Evolutionary conservation across 2,113 vertebrate species (phyloP).

Genomic region (Callionymus lyra): DNA sequence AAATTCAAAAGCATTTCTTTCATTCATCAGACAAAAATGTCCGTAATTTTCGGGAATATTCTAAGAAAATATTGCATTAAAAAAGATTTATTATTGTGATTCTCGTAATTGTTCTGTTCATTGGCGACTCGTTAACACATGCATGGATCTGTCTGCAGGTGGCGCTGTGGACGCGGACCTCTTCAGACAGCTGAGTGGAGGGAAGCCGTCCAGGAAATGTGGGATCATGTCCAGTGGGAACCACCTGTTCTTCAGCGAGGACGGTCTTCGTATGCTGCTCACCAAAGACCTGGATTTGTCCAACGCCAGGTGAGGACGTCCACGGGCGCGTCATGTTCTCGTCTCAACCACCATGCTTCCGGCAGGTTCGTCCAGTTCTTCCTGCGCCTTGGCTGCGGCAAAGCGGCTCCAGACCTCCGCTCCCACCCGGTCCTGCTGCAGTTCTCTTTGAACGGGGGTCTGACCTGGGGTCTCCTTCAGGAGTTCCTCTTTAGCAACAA

Average conservation of each 20-base stretch:
- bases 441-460: constrained; percentile 86
- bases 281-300: constrained; percentile 89
- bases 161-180: constrained; percentile 80
- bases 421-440: constrained; percentile 93
- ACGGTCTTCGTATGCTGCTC: constrained; percentile 91
- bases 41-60: no score
- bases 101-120: no score
- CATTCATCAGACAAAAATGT: no score
- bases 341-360: no score
- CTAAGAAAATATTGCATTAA: no score
- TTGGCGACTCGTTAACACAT: no score
- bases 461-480: constrained; percentile 86
- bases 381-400: constrained; percentile 91
- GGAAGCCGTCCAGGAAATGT: constrained; percentile 93
- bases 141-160: constrained; percentile 32
- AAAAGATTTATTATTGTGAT: no score
- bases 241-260: constrained; percentile 95
- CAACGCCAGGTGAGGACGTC: constrained; percentile 84
- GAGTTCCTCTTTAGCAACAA: constrained; percentile 96
- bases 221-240: constrained; percentile 94
- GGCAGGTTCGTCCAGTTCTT: constrained; percentile 96
- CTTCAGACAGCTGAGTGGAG: constrained; percentile 85
- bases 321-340: no score
- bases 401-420: constrained; percentile 87
- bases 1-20: no score